Evolutionary conservation across 2,888 invertebrate species (phyloP), one percentile per base, ranked within the genome.

Genomic region (Drosophila nigricruria): DNA sequence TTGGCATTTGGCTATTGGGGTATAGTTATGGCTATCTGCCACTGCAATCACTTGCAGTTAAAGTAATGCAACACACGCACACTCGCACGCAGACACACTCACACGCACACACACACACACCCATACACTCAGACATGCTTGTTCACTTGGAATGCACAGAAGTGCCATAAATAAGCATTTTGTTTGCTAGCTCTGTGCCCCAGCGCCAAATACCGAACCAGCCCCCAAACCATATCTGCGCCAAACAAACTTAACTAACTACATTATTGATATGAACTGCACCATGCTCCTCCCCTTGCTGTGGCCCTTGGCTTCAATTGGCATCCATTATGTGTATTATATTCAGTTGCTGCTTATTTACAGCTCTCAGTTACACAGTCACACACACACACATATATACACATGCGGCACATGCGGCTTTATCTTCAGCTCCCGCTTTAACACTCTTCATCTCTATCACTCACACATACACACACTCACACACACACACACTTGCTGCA

Each of bases 101-200:
- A n/a, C n/a, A n/a, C n/a, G 8, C 71, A 59, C 67, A 32, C 50
- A 61, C 56, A 49, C 47, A 54, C 53, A 49, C 59, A 60, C 49
- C 45, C 59, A 42, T 50, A 53, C 65, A 49, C 56, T 61, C 38
- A 32, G 20, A 63, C 50, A 34, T 49, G 54, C 56, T 30, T 32
- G 49, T 42, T 32, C 58, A 61, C 42, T 61, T 47, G 65, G 53
- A 78, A 84, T 66, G 65, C 88, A 78, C 84, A 67, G 57, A 70
- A 71, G 88, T 73, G 74, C 78, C 76, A 88, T 86, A 88, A 82
- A 85, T 86, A 82, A 85, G 81, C 75, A 82, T 73, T 73, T 72
- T 73, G 76, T 62, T 66, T 69, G 78, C 45, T 67, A 66, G 66
- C 64, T 70, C 59, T 73, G 72, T 78, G 68, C 67, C 70, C 34